Conservation (phyloP, 1,140 invertebrate genomes). For the Listronotus oregonensis region DNA sequence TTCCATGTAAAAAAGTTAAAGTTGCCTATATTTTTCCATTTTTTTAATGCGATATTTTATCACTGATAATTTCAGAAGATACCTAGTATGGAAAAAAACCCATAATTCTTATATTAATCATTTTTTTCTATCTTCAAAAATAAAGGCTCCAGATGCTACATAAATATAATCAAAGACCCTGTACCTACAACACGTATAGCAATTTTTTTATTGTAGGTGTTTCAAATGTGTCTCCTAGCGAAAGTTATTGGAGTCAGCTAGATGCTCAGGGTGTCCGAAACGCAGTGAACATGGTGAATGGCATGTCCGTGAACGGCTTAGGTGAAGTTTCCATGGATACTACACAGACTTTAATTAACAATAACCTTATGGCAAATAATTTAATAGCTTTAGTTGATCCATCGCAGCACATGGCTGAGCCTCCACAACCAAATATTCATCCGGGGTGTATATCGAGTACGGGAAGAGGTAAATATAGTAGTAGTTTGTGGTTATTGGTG, state of each 20-base stretch:
- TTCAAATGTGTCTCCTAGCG: conserved; percentile 87
- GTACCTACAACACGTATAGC: no score
- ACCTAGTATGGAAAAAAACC: no score
- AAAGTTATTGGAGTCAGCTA: conserved; percentile 86
- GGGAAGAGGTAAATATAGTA: conserved; percentile 54
- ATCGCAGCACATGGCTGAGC: conserved; percentile 54
- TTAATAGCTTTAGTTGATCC: conserved; percentile 54
- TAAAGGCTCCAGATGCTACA: no score
- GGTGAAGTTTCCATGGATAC: conserved; percentile 75
- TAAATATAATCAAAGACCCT: no score
- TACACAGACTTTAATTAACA: conserved; percentile 60
- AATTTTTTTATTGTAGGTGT: conserved; percentile 65
- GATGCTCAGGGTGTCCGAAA: conserved; percentile 75
- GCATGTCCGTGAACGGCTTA: conserved; percentile 76
- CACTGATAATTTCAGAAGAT: no score
- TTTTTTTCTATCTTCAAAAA: no score
- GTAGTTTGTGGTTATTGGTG: not conserved
- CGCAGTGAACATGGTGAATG: conserved; percentile 80
- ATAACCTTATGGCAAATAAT: conserved; percentile 60
- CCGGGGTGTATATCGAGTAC: conserved; percentile 68
- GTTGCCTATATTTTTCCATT: no score
- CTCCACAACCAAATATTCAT: conserved; percentile 66
- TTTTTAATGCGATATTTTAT: no score
- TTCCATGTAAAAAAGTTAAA: no score
- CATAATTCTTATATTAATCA: no score